These are phyloP conservation scores for Taenaris catops DNA, from an alignment of 2,888 invertebrate genomes.

Conservation along the genomic window DNA sequence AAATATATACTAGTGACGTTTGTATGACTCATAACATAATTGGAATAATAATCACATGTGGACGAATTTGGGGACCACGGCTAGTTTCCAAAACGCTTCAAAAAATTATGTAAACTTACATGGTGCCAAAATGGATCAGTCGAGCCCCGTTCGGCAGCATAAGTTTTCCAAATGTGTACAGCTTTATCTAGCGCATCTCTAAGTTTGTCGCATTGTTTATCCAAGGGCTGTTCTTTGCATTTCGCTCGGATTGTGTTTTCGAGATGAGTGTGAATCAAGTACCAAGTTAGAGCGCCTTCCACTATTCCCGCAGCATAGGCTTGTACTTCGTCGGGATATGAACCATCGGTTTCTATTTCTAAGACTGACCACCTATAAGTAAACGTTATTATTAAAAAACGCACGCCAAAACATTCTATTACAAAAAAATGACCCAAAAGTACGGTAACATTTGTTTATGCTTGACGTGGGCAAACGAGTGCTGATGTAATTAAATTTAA, in stretches of 20 bases:
- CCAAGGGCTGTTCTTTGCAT: conserved; percentile 66
- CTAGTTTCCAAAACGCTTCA: background rate
- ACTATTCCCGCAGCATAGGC: conserved; percentile 92
- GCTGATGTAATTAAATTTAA: too few species aligned
- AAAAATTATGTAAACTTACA: conserved; percentile 41
- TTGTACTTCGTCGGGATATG: conserved; percentile 88
- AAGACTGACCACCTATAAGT: conserved; percentile 87
- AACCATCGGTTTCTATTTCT: conserved; percentile 87
- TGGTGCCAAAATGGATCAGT: conserved; percentile 92
- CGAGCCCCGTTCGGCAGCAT: conserved; percentile 63
- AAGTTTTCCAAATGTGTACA: conserved; percentile 79
- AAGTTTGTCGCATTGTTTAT: conserved; percentile 83
- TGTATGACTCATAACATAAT: too few species aligned
- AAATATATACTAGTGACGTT: background rate
- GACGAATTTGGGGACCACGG: too few species aligned
- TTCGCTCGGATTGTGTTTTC: conserved; percentile 82
- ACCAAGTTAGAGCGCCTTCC: conserved; percentile 91
- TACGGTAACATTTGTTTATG: too few species aligned
- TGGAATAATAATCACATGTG: too few species aligned
- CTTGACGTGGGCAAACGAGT: too few species aligned
- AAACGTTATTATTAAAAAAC: too few species aligned
- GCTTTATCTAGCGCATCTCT: conserved; percentile 83
- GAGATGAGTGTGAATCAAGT: conserved; percentile 89
- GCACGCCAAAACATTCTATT: too few species aligned
- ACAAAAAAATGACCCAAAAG: too few species aligned